Evolutionary conservation across 2,888 invertebrate species (phyloP).

Genomic region (Perithous albicinctus): DNA sequence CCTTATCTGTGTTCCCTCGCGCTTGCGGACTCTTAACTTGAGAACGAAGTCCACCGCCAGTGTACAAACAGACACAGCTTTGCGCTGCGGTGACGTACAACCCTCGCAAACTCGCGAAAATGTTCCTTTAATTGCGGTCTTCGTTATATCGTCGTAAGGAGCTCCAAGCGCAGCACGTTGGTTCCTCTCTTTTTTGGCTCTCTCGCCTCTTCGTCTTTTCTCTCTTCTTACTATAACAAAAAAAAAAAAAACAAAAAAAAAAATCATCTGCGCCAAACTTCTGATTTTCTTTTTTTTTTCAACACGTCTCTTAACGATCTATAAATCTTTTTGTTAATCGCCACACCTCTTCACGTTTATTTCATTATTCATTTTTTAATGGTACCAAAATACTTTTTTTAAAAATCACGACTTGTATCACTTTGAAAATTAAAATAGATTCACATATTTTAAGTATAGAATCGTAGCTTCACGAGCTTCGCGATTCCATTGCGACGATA

Average conservation of each 20-base stretch:
- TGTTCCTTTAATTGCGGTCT: conserved; percentile 65
- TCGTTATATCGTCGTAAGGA: conserved; percentile 64
- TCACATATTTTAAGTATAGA: not conserved
- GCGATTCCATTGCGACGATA: no score
- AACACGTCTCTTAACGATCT: not conserved
- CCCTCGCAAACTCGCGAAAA: conserved; percentile 52
- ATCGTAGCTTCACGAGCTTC: not conserved
- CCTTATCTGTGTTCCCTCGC: conserved; percentile 61
- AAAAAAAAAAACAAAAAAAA: no score
- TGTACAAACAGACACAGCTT: conserved; percentile 42
- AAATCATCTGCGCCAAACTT: not conserved
- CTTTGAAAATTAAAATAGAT: not conserved
- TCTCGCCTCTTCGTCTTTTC: conserved; percentile 12
- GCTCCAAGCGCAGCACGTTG: conserved; percentile 5
- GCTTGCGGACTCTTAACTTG: conserved; percentile 46
- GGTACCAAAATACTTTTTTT: no score
- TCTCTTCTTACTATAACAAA: not conserved
- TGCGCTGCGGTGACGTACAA: conserved; percentile 47
- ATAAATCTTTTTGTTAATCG: not conserved
- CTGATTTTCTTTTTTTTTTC: not conserved
- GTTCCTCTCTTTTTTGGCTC: conserved; percentile 19
- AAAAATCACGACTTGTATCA: not conserved
- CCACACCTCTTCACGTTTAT: no score
- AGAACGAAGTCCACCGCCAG: conserved; percentile 43
- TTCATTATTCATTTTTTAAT: no score